A percentile compares a stretch with the other conserved stretches of the same genome.
phyloP scores from a whole-genome alignment of 2,113 vertebrate species.

The Catharus bicknelli region DNA sequence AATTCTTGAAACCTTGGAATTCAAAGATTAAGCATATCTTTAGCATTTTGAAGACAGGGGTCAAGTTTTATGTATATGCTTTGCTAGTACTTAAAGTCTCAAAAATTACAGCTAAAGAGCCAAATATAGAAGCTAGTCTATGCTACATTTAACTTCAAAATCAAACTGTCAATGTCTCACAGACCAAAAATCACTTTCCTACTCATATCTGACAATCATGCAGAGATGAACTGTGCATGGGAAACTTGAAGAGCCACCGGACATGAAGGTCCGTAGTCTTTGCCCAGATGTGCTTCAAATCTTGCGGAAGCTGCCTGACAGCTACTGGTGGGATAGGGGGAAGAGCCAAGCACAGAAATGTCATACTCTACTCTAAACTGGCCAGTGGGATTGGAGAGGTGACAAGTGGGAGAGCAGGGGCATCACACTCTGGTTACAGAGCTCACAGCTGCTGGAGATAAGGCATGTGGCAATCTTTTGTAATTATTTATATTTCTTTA shows the following conservation, averaged over 20 bases:
- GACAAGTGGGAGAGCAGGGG: not conserved
- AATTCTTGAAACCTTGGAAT: not conserved
- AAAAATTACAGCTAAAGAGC: not conserved
- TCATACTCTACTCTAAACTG: not conserved
- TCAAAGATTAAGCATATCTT: not conserved
- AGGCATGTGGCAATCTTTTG: not conserved
- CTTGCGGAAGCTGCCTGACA: not conserved
- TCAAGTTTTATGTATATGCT: not conserved
- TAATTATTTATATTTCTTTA: slow-evolving; percentile 18
- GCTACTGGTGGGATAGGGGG: not conserved
- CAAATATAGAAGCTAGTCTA: not conserved
- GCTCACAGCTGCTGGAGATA: not conserved
- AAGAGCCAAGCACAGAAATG: not conserved
- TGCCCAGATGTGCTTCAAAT: not conserved
- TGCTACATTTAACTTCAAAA: not conserved
- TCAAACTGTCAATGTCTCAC: not conserved
- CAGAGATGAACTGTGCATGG: not conserved
- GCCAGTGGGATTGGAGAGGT: not conserved
- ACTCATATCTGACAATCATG: not conserved
- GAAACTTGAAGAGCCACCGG: not conserved
- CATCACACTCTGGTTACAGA: not conserved
- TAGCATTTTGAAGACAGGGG: not conserved
- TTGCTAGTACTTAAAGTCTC: not conserved
- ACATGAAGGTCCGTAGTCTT: not conserved
- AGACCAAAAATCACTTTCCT: not conserved